These are phyloP conservation scores for Chaetops frenatus DNA, from an alignment of 2,113 vertebrate genomes.

Conservation along the genomic window DNA sequence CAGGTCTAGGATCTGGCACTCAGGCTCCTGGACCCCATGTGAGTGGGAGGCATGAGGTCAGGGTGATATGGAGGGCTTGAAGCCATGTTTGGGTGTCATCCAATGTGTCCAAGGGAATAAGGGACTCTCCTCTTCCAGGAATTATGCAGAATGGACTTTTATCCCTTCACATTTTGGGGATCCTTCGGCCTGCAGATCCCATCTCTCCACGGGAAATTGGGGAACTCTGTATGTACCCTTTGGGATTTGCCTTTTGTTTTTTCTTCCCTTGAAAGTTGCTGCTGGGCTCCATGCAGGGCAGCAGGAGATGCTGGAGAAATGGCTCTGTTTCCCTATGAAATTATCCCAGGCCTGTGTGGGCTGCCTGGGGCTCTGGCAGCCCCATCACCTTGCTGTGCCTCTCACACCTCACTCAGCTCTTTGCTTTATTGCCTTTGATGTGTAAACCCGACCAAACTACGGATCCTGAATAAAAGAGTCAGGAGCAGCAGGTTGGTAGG, in stretches of 20 bases:
- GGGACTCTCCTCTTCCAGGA: accelerated
- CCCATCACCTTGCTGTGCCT: background rate
- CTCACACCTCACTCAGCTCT: background rate
- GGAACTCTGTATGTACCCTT: background rate
- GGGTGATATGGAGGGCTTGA: accelerated
- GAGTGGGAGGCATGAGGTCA: background rate
- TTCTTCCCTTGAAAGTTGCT: background rate
- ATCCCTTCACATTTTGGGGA: background rate
- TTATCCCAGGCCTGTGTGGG: background rate
- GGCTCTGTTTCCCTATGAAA: accelerated
- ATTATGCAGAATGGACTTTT: too few species aligned
- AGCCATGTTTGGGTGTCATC: background rate
- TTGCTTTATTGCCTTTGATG: background rate
- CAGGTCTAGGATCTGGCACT: background rate
- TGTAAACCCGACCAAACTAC: background rate
- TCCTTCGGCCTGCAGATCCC: accelerated
- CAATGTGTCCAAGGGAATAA: background rate
- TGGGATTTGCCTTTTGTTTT: background rate
- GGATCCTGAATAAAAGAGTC: background rate
- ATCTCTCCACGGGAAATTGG: background rate
- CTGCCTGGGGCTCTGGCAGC: background rate
- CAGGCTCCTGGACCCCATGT: background rate
- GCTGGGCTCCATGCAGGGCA: background rate
- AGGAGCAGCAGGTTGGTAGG: background rate
- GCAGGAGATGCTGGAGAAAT: background rate